These are phyloP conservation scores for Aplodontia rufa DNA, from an alignment of 2,113 vertebrate genomes.

Conservation along the genomic window DNA sequence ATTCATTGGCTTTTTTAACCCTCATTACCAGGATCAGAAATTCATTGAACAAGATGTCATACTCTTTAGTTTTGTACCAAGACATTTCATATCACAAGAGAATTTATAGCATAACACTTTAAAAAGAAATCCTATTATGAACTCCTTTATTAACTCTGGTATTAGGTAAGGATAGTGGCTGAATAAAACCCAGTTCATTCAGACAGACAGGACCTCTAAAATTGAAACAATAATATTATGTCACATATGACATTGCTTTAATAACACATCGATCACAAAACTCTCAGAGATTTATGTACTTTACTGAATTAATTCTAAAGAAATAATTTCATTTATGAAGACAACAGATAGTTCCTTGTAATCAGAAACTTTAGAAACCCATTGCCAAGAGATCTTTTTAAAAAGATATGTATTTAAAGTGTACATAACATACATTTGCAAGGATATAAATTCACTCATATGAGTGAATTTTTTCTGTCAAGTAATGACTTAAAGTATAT, in stretches of 20 bases:
- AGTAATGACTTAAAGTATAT: not conserved
- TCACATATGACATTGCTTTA: not conserved
- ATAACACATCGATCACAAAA: not conserved
- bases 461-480: not conserved
- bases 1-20: not conserved
- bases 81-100: not conserved
- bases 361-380: not conserved
- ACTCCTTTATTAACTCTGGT: not conserved
- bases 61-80: not conserved
- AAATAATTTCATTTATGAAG: not conserved
- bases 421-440: not conserved
- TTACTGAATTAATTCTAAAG: not conserved
- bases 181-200: not conserved
- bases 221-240: not conserved
- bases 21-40: not conserved
- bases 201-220: not conserved
- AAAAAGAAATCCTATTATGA: not conserved
- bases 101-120: not conserved
- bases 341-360: not conserved
- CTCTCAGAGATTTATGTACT: not conserved
- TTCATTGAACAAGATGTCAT: not conserved
- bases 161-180: not conserved
- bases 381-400: not conserved
- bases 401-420: not conserved
- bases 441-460: not conserved